Conservation (phyloP, 2,888 invertebrate genomes). For the Drosophila testacea region DNA sequence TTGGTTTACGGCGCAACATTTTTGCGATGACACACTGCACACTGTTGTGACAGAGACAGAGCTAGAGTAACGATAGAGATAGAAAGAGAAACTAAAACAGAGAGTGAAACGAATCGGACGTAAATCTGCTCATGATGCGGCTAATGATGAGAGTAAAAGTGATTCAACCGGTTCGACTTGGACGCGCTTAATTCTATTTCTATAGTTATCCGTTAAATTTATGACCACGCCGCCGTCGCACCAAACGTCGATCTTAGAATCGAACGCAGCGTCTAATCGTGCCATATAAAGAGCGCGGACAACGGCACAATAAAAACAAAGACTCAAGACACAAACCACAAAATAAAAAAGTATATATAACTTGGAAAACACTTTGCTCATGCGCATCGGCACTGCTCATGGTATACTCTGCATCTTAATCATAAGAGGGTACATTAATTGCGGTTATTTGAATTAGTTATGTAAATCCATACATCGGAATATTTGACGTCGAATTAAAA, state of each 20-base stretch:
- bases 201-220: constrained; percentile 75
- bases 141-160: constrained; percentile 77
- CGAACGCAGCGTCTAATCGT: constrained; percentile 61
- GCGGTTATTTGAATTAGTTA: not conserved
- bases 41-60: constrained; percentile 16
- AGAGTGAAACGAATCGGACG: constrained; percentile 26
- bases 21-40: constrained; percentile 70
- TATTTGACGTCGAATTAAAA: no score
- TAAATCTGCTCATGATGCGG: constrained; percentile 60
- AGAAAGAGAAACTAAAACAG: constrained; percentile 4
- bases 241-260: constrained; percentile 56
- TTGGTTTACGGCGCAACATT: constrained; percentile 75
- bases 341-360: constrained; percentile 3
- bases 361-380: constrained; percentile 46
- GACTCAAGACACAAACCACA: constrained; percentile 12
- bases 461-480: no score
- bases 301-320: constrained; percentile 20
- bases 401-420: constrained; percentile 1
- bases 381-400: constrained; percentile 42
- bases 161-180: constrained; percentile 68
- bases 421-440: constrained; percentile 3
- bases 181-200: constrained; percentile 63
- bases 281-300: constrained; percentile 48
- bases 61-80: not conserved
- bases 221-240: constrained; percentile 52